Percentiles rank a stretch among this genome's conserved stretches.
These are phyloP conservation scores for Agrotis puta DNA, from an alignment of 2,888 invertebrate species.

Conservation along the genomic window DNA sequence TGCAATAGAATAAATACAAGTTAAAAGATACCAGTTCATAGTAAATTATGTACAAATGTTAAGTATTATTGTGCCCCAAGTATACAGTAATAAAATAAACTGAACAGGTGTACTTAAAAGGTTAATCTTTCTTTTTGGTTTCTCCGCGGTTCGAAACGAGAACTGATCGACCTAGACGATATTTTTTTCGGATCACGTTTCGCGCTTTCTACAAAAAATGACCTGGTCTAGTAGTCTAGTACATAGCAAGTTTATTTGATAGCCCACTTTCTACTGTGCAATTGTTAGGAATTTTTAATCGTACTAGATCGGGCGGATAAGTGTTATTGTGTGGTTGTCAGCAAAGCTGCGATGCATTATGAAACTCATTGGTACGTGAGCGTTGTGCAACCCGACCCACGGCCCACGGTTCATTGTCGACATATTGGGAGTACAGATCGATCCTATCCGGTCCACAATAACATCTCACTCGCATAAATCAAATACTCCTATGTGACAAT, in stretches of 20 bases:
- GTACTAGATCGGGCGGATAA: slow-evolving; percentile 60
- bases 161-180: slow-evolving; percentile 64
- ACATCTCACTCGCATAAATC: slow-evolving; percentile 75
- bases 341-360: slow-evolving; percentile 71
- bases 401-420: slow-evolving; percentile 85
- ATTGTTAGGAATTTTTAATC: slow-evolving; percentile 54
- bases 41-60: slow-evolving; percentile 48
- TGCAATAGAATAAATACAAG: slow-evolving; percentile 61
- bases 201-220: slow-evolving; percentile 80
- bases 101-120: slow-evolving; percentile 19
- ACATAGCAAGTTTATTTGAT: slow-evolving; percentile 66
- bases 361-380: slow-evolving; percentile 69
- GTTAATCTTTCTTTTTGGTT: slow-evolving; percentile 54
- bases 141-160: slow-evolving; percentile 33
- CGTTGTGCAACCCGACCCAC: slow-evolving; percentile 84
- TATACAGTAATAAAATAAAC: slow-evolving; percentile 23
- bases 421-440: slow-evolving; percentile 78
- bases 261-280: slow-evolving; percentile 73
- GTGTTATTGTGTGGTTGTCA: slow-evolving; percentile 60
- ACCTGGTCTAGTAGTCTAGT: slow-evolving; percentile 76
- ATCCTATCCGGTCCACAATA: slow-evolving; percentile 78
- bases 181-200: slow-evolving; percentile 74
- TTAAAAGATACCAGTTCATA: slow-evolving; percentile 56
- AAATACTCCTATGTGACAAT: slow-evolving; percentile 69
- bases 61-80: slow-evolving; percentile 29